phyloP scores from a whole-genome alignment of 2,113 vertebrate genomes.

The Vicugna pacos region DNA sequence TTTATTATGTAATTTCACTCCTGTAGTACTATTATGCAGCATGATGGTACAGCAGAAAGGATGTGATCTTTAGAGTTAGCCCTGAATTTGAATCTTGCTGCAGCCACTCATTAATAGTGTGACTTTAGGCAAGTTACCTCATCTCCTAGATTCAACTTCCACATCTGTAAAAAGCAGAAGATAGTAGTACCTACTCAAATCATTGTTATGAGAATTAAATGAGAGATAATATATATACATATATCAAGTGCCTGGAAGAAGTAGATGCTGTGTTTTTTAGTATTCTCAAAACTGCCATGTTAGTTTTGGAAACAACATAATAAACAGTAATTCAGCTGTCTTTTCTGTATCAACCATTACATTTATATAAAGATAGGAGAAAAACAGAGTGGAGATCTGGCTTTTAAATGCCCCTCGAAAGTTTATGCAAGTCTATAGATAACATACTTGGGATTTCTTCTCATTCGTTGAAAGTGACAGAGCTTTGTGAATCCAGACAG shows the following conservation, averaged over 20 bases:
- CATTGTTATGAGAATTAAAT: not conserved
- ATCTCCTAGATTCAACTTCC: constrained; percentile 13
- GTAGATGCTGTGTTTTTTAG: not conserved
- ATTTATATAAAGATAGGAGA: not conserved
- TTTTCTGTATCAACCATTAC: not conserved
- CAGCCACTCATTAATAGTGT: not conserved
- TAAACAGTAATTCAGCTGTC: constrained; percentile 3
- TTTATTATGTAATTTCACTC: not conserved
- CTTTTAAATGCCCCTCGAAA: constrained; percentile 27
- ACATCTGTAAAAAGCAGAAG: not conserved
- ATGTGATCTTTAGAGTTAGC: constrained; percentile 13
- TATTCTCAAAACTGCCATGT: not conserved
- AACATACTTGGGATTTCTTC: not conserved
- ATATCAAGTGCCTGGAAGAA: not conserved
- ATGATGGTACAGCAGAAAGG: not conserved
- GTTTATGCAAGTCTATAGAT: not conserved
- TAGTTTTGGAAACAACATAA: not conserved
- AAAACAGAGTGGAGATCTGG: not conserved
- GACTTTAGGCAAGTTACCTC: not conserved
- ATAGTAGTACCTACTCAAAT: not conserved
- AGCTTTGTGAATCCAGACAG: constrained; percentile 56
- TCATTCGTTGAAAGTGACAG: constrained; percentile 17
- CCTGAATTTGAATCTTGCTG: constrained; percentile 30
- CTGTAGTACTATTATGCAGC: not conserved
- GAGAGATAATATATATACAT: not conserved